These are phyloP conservation scores for Drosophila neoperkinsi DNA, from an alignment of 2,888 invertebrate genomes.

Conservation along the genomic window DNA sequence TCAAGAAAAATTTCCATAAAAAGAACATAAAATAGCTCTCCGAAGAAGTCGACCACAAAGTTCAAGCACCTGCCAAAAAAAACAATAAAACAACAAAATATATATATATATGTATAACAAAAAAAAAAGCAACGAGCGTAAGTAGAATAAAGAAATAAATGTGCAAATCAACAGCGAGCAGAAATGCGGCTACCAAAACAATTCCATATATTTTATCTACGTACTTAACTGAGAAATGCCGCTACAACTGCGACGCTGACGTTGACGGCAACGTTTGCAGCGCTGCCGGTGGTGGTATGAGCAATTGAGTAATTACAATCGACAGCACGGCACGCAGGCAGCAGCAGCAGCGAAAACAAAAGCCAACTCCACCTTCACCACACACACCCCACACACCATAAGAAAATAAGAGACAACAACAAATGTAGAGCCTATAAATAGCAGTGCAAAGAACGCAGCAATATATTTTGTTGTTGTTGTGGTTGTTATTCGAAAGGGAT, in stretches of 20 bases:
- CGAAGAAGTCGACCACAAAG: conserved; percentile 61
- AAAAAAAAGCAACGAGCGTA: conserved; percentile 20
- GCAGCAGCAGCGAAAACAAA: conserved; percentile 32
- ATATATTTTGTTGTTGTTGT: conserved; percentile 19
- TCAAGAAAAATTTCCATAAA: conserved; percentile 66
- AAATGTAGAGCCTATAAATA: conserved; percentile 61
- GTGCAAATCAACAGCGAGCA: conserved; percentile 42
- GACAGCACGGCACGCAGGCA: conserved; percentile 35
- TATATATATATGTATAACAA: conserved; percentile 8
- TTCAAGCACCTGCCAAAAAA: conserved; percentile 75
- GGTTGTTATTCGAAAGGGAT: conserved; percentile 63
- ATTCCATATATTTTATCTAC: conserved; percentile 70
- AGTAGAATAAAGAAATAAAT: conserved; percentile 54
- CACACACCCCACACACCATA: conserved; percentile 5
- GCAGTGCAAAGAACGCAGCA: conserved; percentile 51
- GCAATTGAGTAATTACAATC: conserved; percentile 78
- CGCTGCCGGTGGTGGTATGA: conserved; percentile 67
- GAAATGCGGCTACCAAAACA: conserved; percentile 66
- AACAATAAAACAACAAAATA: conserved; percentile 48
- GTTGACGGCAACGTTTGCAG: conserved; percentile 13
- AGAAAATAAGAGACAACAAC: conserved; percentile 36
- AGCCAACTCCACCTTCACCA: conserved; percentile 24
- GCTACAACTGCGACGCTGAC: conserved; percentile 37
- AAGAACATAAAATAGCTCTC: conserved; percentile 39
- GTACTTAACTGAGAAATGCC: conserved; percentile 58